phyloP scores from a whole-genome alignment of 2,113 vertebrate genomes.

The Barbus barbus region DNA sequence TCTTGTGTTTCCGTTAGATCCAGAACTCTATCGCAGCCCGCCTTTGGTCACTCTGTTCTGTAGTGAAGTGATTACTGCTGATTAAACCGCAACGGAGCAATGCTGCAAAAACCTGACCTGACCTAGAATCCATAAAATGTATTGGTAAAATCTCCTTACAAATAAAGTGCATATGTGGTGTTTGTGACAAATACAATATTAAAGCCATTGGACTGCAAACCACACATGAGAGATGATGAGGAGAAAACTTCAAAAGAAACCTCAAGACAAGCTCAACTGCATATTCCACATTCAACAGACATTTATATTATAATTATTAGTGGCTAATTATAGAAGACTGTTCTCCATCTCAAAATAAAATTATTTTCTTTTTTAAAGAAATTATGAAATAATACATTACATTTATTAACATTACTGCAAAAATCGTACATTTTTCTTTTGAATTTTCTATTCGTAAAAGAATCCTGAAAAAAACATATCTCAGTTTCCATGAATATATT shows the following conservation, averaged over 20 bases:
- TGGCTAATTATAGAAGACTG: not conserved
- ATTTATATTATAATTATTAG: not conserved
- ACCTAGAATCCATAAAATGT: not conserved
- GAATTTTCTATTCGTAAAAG: not conserved
- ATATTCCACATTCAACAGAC: not conserved
- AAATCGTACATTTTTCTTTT: too few relatives aligned
- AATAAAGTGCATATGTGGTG: not conserved
- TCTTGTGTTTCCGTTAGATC: constrained; percentile 58
- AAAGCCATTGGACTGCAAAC: not conserved
- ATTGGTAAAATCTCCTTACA: not conserved
- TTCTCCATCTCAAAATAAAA: not conserved
- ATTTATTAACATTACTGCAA: not conserved
- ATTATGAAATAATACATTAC: not conserved
- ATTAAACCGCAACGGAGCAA: constrained; percentile 44
- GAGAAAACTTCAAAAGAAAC: not conserved
- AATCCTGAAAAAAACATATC: not conserved
- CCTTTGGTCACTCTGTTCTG: constrained; percentile 47
- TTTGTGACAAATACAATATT: not conserved
- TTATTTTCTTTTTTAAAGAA: not conserved
- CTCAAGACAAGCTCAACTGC: too few relatives aligned
- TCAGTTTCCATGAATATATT: not conserved
- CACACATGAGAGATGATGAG: not conserved
- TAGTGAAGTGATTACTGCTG: constrained; percentile 53
- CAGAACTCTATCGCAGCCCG: constrained; percentile 50
- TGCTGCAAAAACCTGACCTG: not conserved